Evolutionary conservation across 2,113 vertebrate genomes (phyloP).

Genomic region (Salminus brasiliensis): DNA sequence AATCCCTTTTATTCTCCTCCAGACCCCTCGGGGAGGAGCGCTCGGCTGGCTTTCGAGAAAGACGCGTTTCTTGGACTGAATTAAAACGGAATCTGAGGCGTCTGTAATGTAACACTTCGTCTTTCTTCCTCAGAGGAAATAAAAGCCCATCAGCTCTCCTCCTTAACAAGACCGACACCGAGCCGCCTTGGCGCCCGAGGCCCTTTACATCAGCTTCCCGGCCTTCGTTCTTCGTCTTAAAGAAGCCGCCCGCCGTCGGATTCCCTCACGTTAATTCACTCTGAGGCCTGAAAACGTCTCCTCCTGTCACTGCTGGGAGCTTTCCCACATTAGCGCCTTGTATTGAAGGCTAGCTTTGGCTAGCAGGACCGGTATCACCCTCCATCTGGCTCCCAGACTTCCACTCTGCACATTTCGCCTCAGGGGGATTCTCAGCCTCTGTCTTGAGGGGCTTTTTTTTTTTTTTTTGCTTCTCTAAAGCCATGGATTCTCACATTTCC

Average conservation of each 20-base stretch:
- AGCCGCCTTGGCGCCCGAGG: background rate
- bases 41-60: conserved; percentile 51
- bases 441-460: no score
- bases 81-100: conserved; percentile 60
- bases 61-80: conserved; percentile 35
- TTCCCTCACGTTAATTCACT: conserved; percentile 43
- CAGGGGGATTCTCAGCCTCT: no score
- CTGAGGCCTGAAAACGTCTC: conserved; percentile 5
- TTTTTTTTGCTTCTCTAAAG: no score
- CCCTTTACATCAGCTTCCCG: background rate
- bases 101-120: conserved; percentile 31
- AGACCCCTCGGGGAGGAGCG: conserved; percentile 33
- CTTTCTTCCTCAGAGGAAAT: background rate
- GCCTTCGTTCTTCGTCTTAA: conserved; percentile 45
- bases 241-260: conserved; percentile 33
- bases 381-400: background rate
- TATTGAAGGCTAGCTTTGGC: no score
- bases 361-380: background rate
- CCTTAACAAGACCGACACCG: conserved; percentile 12
- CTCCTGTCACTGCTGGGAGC: background rate
- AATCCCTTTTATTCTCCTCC: conserved; percentile 44
- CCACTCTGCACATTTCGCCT: no score
- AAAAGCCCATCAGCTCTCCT: background rate
- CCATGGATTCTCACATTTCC: no score
- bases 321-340: conserved; percentile 15